Conservation (phyloP, 1,140 invertebrate genomes). For the Aphelinus certus region DNA sequence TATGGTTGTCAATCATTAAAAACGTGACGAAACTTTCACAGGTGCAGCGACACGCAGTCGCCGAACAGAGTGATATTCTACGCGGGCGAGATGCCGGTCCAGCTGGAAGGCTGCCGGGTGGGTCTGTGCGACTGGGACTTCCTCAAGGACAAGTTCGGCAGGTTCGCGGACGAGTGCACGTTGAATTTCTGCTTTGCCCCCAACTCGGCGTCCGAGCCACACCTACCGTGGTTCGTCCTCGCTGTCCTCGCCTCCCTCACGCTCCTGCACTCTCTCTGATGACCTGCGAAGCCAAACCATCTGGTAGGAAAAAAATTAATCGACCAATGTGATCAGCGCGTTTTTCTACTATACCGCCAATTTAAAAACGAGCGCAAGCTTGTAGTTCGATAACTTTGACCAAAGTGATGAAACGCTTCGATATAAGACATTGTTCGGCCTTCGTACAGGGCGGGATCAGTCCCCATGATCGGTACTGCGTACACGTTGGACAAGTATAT, state of each 20-base stretch:
- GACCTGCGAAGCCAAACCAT: background rate
- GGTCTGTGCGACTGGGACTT: slow-evolving; percentile 66
- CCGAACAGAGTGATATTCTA: slow-evolving; percentile 66
- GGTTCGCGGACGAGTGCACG: slow-evolving; percentile 46
- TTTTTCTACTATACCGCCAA: background rate
- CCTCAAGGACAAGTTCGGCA: slow-evolving; percentile 57
- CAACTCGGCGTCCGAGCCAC: background rate
- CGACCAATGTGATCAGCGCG: background rate
- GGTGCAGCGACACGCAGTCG: slow-evolving; percentile 54
- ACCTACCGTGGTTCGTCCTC: background rate
- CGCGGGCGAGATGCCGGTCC: slow-evolving; percentile 59
- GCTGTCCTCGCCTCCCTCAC: background rate
- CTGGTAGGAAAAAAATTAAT: background rate
- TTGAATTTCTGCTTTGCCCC: slow-evolving; percentile 48
- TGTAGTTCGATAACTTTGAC: too few relatives aligned
- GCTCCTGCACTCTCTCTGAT: background rate
- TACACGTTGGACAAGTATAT: background rate
- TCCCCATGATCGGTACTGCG: too few relatives aligned
- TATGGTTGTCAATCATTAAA: background rate
- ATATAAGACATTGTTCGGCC: too few relatives aligned
- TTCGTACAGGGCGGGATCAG: too few relatives aligned
- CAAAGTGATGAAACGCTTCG: too few relatives aligned
- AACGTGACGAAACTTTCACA: slow-evolving; percentile 43
- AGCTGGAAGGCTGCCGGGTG: slow-evolving; percentile 63
- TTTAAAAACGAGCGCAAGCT: too few relatives aligned